Percentiles rank a stretch among this genome's conserved stretches.
These are phyloP conservation scores for Hydrotaea cyrtoneurina DNA, from an alignment of 2,888 invertebrate genomes.

Conservation along the genomic window DNA sequence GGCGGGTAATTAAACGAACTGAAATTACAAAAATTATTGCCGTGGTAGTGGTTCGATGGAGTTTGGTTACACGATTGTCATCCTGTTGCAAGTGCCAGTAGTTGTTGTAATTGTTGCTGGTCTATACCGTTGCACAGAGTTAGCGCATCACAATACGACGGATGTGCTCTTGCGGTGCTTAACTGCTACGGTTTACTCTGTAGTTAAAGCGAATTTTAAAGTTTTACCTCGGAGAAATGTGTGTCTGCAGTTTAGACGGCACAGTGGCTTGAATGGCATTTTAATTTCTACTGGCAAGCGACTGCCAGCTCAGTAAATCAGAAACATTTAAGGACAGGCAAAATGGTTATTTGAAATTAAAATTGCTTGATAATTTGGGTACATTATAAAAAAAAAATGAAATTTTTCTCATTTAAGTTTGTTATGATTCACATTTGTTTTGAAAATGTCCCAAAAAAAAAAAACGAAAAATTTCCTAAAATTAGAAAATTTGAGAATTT, in stretches of 20 bases:
- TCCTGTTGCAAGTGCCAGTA: conserved; percentile 17
- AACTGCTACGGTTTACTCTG: neutral
- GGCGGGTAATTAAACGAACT: conserved; percentile 79
- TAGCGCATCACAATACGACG: neutral
- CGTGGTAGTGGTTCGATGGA: conserved; percentile 21
- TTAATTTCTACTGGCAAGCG: too few relatives aligned
- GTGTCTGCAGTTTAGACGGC: neutral
- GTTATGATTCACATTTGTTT: too few relatives aligned
- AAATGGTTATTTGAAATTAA: too few relatives aligned
- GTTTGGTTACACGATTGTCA: conserved; percentile 25
- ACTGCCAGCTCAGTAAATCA: too few relatives aligned
- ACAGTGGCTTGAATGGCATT: neutral
- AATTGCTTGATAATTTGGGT: too few relatives aligned
- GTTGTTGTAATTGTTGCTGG: neutral
- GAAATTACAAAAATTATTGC: conserved; percentile 80
- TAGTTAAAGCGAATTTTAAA: conserved; percentile 47
- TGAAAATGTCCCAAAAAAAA: too few relatives aligned
- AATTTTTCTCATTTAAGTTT: too few relatives aligned
- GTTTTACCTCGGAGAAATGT: neutral
- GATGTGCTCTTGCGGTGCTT: conserved; percentile 1
- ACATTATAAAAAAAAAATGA: too few relatives aligned
- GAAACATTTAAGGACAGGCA: too few relatives aligned
- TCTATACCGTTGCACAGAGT: conserved; percentile 28
- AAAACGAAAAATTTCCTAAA: too few relatives aligned
- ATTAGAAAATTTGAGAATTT: too few relatives aligned